Evolutionary conservation across 1,140 invertebrate species (phyloP), one percentile per base, ranked within the genome.

Genomic region (Diorhabda elongata): DNA sequence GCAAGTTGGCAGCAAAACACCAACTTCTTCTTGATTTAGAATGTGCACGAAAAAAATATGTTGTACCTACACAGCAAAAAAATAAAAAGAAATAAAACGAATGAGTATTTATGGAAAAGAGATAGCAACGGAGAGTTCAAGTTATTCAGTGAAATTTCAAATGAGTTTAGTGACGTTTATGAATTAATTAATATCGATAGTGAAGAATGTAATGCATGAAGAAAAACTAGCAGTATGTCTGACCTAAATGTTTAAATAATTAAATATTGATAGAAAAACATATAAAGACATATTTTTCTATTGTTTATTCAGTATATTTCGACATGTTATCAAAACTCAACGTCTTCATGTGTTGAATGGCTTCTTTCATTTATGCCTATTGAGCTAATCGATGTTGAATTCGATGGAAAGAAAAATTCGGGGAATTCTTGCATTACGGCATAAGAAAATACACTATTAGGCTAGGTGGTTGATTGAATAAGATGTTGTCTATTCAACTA

Each of bases 321-420:
- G 11, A 11, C 11, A 11, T 11, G 0, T 26, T 26, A 26, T 26
- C 1, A 26, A 26, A 26, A 26, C 26, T 26, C 26, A 26, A 26
- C 41, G 26, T 60, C 58, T 58, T 58, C 56, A 57, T 57, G 8
- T 57, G 8, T 57, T 57, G 56, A 57, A 41, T 41, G 42, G 58
- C 11, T 59, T 11, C 58, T 59, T 59, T 62, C 42, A 44, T 42
- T 44, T 43, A 42, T 42, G 61, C 44, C 44, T 42, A 42, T 43
- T 62, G 61, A 43, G 61, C 61, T 62, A 6, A 42, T 62, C 44
- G 61, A 62, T 62, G 42, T 62, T 62, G 61, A 62, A 44, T 62
- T 5, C 44, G 61, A 62, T 62, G 61, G 61, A 62, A 43, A 62
- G 11, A 62, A 62, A 42, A 11, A 44, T 42, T 26, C 26, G 26